A percentile compares a stretch with the other conserved stretches of the same genome.
phyloP scores from a whole-genome alignment of 2,113 vertebrate species.

The Mystacornis crossleyi region DNA sequence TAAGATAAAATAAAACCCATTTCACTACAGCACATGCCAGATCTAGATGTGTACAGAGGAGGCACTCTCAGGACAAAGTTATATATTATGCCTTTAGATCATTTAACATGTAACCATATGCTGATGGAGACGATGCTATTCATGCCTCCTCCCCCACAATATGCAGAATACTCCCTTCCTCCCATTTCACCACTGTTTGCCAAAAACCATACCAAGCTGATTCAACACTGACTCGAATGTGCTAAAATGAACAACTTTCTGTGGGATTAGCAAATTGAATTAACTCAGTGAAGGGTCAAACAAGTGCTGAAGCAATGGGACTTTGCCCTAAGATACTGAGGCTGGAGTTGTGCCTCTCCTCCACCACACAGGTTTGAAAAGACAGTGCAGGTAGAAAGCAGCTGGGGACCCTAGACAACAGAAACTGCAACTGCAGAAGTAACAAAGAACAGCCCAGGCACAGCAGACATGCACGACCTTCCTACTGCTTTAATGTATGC shows the following conservation, averaged over 20 bases:
- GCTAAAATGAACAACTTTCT: conserved; percentile 24
- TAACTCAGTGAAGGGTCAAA: background rate
- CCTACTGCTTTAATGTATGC: background rate
- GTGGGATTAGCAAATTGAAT: background rate
- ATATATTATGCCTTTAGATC: background rate
- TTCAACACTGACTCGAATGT: background rate
- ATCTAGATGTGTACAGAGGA: background rate
- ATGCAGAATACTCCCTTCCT: background rate
- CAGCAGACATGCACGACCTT: accelerated
- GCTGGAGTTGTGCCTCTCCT: background rate
- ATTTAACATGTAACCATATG: conserved; percentile 20
- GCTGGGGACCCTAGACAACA: background rate
- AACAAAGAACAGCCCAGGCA: background rate
- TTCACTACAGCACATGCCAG: background rate
- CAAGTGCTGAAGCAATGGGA: background rate
- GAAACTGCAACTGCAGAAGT: background rate
- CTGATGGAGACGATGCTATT: background rate
- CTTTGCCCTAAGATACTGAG: background rate
- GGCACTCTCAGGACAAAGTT: background rate
- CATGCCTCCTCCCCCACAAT: conserved; percentile 15
- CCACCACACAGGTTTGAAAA: background rate
- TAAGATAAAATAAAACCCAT: background rate
- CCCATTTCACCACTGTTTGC: background rate
- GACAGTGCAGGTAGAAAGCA: background rate
- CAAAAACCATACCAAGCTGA: background rate